Evolutionary conservation across 2,113 vertebrate species (phyloP).

Genomic region (Nothobranchius furzeri): DNA sequence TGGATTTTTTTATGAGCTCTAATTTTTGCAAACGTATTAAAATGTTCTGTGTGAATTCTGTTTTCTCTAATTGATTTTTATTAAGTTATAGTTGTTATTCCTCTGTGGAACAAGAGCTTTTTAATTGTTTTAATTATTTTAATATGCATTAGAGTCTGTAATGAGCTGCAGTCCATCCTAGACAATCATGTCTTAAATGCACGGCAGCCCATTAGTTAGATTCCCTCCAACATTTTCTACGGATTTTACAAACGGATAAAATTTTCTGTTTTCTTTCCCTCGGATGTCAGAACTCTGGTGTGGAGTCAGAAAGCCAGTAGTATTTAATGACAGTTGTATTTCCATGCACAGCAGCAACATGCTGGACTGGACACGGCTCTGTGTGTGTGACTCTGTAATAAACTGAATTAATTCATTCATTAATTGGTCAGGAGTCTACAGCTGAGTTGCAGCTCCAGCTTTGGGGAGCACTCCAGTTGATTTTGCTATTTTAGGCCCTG

Average conservation of each 20-base stretch:
- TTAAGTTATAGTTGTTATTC: constrained; percentile 59
- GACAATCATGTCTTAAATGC: constrained; percentile 9
- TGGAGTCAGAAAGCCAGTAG: no score
- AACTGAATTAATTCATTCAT: no score
- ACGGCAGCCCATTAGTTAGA: not conserved
- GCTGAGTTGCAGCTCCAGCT: no score
- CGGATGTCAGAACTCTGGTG: no score
- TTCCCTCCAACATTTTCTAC: not conserved
- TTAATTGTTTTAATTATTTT: constrained; percentile 58
- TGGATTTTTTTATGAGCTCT: constrained; percentile 59
- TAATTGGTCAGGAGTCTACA: no score
- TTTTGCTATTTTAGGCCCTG: no score
- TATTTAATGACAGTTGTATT: no score
- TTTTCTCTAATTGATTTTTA: constrained; percentile 57
- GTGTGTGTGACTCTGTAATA: no score
- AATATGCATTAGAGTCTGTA: constrained; percentile 31
- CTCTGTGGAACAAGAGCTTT: constrained; percentile 39
- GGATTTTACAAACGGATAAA: not conserved
- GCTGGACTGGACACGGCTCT: no score
- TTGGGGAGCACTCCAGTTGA: no score
- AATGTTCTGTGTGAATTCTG: constrained; percentile 49
- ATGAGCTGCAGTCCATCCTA: constrained; percentile 13
- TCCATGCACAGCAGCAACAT: no score
- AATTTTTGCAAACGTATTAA: constrained; percentile 52
- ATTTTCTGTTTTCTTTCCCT: no score